Conservation (phyloP, 2,113 vertebrate species). For the Ariopsis seemanni region DNA sequence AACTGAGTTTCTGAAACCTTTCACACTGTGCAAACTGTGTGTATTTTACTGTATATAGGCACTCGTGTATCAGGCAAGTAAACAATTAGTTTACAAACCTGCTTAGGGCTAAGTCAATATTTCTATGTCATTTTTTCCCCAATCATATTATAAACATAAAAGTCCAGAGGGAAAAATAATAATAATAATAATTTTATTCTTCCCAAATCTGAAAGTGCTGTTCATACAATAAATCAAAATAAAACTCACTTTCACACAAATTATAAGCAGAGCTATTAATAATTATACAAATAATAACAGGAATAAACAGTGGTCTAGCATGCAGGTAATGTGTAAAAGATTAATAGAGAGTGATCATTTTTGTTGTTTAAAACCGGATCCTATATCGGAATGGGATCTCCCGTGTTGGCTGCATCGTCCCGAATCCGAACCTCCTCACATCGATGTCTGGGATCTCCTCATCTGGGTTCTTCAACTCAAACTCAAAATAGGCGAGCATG, state of each 20-base stretch:
- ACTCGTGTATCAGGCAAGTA: too few species aligned
- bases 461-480: constrained; percentile 78
- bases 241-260: background rate
- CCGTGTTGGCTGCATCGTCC: constrained; percentile 75
- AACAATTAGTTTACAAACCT: too few species aligned
- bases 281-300: too few species aligned
- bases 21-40: too few species aligned
- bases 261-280: background rate
- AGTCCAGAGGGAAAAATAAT: background rate
- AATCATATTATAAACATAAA: too few species aligned
- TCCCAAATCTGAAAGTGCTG: background rate
- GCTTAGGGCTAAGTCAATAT: too few species aligned
- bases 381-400: constrained; percentile 82
- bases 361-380: constrained; percentile 54
- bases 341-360: background rate
- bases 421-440: constrained; percentile 81
- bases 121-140: too few species aligned
- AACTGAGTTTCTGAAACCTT: too few species aligned
- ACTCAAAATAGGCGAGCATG: constrained; percentile 82
- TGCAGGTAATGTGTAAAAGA: background rate
- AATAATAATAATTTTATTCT: background rate
- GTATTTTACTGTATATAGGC: too few species aligned
- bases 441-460: constrained; percentile 76
- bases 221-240: background rate
- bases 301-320: background rate